Evolutionary conservation across 1,140 invertebrate species (phyloP), one percentile per base, ranked within the genome.

Genomic region (Dendroctonus ponderosae): DNA sequence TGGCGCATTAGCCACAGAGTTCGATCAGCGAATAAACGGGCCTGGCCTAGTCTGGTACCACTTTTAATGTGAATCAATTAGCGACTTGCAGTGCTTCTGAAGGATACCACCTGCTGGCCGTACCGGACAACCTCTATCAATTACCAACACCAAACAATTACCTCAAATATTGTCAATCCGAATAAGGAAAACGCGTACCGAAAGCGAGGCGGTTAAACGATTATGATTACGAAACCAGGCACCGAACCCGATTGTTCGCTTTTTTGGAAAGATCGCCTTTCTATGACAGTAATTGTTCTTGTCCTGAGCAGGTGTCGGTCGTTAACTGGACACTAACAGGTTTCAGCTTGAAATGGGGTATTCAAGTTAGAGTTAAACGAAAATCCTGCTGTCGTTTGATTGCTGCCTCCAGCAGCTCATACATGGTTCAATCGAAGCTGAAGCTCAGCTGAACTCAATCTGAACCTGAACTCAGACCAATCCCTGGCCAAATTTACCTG

Each of bases 81-180:
- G 12, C 12, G 43, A 12, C 43, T 46, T 46, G 8, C 43, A 46
- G 43, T 46, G 43, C 12, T 9, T 46, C 12, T 46, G 43, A 46
- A 46, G 12, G 12, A 9, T 46, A 46, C 43, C 43, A 46, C 43
- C 43, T 46, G 43, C 43, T 12, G 43, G 8, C 43, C 43, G 12
- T 9, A 46, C 8, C 43, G 8, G 43, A 12, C 43, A 12, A 46
- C 43, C 43, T 46, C 43, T 46, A 46, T 46, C 43, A 46, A 46
- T 46, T 46, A 46, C 43, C 12, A 12, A 26, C 26, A 12, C 12
- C 12, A 46, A 46, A 46, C 43, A 43, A 43, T 14, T 14, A 59
- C 8, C 42, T 43, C 39, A 11, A 40, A 40, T 42, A 42, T 14
- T 42, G 56, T 43, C 56, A 59, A 59, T 59, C 11, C 56, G 12